Conservation (phyloP, 2,888 invertebrate species). For the Boloria euphrosyne region DNA sequence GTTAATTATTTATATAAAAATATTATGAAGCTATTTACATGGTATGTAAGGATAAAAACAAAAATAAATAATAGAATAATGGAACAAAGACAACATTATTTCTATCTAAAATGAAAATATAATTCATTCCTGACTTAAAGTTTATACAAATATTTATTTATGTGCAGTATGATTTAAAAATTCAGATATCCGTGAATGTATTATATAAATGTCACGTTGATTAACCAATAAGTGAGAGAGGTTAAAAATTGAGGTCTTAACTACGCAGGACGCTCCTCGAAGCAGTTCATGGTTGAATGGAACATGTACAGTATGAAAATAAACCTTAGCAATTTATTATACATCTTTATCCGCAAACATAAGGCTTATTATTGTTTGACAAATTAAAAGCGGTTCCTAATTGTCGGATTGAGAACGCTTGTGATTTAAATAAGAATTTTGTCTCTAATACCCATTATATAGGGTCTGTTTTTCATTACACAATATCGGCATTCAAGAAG, state of each 20-base stretch:
- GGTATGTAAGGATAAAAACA: too few relatives aligned
- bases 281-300: conserved; percentile 81
- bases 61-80: too few relatives aligned
- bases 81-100: too few relatives aligned
- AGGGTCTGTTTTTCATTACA: conserved; percentile 65
- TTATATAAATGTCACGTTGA: conserved; percentile 74
- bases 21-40: conserved; percentile 8
- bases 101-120: too few relatives aligned
- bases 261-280: conserved; percentile 76
- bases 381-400: conserved; percentile 65
- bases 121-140: too few relatives aligned
- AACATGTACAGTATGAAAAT: conserved; percentile 71
- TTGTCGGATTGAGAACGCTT: conserved; percentile 74
- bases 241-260: conserved; percentile 79
- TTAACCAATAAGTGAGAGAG: conserved; percentile 79
- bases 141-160: not conserved
- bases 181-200: conserved; percentile 42
- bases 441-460: conserved; percentile 62
- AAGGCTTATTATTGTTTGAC: conserved; percentile 62
- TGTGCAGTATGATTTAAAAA: not conserved
- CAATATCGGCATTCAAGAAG: conserved; percentile 71
- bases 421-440: conserved; percentile 59
- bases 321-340: conserved; percentile 49
- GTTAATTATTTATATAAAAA: not conserved
- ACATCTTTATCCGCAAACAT: conserved; percentile 50